These are phyloP conservation scores for Drosophila dives DNA, from an alignment of 2,888 invertebrate species.

Conservation along the genomic window DNA sequence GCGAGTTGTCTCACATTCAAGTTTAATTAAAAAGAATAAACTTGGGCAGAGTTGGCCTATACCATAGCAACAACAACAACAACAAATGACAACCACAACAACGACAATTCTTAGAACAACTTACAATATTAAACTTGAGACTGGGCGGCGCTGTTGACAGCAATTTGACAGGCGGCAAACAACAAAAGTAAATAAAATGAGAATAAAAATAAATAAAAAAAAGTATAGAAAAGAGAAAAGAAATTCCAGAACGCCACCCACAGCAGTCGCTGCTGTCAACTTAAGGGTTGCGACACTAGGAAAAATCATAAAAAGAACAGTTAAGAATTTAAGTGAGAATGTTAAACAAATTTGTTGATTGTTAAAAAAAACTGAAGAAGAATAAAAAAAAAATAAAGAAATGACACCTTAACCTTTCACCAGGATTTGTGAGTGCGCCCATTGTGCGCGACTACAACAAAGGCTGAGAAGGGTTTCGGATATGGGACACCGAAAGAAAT, in stretches of 20 bases:
- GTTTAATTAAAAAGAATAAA: constrained; percentile 69
- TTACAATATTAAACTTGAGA: constrained; percentile 66
- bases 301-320: constrained; percentile 36
- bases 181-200: constrained; percentile 55
- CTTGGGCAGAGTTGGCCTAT: constrained; percentile 31
- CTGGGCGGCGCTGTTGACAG: constrained; percentile 73
- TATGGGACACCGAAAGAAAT: constrained; percentile 56
- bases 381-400: constrained; percentile 39
- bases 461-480: constrained; percentile 61
- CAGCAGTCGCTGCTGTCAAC: constrained; percentile 29
- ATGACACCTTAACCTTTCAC: constrained; percentile 76
- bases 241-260: constrained; percentile 31
- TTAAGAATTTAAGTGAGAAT: constrained; percentile 50
- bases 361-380: constrained; percentile 44
- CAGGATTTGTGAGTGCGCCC: constrained; percentile 36
- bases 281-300: constrained; percentile 67
- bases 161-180: constrained; percentile 79
- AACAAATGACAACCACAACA: constrained; percentile 14
- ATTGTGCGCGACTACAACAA: constrained; percentile 43
- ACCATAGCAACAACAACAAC: constrained; percentile 3
- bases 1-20: constrained; percentile 53
- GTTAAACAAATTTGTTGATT: constrained; percentile 78
- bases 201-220: constrained; percentile 43
- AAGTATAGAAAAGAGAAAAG: constrained; percentile 6
- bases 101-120: constrained; percentile 42